Evolutionary conservation across 1,140 invertebrate species (phyloP), one percentile per base, ranked within the genome.

Genomic region (Ctenoplectra terminalis): DNA sequence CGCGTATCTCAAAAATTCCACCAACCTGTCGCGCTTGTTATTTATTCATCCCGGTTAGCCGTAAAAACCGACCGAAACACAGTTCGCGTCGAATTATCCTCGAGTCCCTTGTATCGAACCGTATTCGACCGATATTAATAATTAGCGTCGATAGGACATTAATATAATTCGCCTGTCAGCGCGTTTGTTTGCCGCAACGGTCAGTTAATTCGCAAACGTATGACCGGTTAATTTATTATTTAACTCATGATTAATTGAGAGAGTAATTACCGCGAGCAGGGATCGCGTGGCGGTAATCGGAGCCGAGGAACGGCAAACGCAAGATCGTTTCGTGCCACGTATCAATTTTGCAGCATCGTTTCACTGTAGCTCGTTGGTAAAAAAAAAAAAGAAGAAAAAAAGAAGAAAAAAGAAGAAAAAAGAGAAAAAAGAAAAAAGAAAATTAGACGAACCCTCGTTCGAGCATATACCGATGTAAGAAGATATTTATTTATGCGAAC

Each of bases 211-310:
- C 50, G 26, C n/a, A 40, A 66, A 67, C 50, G 31, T 34, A 77
- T n/a, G 37, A 20, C 26, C 15, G n/a, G 20, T 17, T 17, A 43
- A 56, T 77, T 34, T 77, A 67, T 77, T 67, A 67, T 77, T 67
- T 77, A 77, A 23, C 37, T 43, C 26, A 1, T 67, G 63, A 77
- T 77, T 77, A 77, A 77, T 77, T 52, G 7, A 40, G 11, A 15
- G 37, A 9, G 40, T 56, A 77, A 67, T 67, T 67, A 46, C 26
- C 26, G 11, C 34, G 15, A 8, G 26, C 46, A 11, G 29, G 2
- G 46, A 66, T 66, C n/a, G 48, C n/a, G 60, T 40, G 29, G n/a
- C 73, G 34, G 13, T 40, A 54, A 66, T 40, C 34, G 37, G 29
- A 50, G 66, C 29, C 31, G 7, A 43, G 23, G 13, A n/a, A 17